Evolutionary conservation across 2,797 vertebrate species (phyloP), one percentile per base, ranked within the genome.

Genomic region (Ctenopoma kingsleyae): DNA sequence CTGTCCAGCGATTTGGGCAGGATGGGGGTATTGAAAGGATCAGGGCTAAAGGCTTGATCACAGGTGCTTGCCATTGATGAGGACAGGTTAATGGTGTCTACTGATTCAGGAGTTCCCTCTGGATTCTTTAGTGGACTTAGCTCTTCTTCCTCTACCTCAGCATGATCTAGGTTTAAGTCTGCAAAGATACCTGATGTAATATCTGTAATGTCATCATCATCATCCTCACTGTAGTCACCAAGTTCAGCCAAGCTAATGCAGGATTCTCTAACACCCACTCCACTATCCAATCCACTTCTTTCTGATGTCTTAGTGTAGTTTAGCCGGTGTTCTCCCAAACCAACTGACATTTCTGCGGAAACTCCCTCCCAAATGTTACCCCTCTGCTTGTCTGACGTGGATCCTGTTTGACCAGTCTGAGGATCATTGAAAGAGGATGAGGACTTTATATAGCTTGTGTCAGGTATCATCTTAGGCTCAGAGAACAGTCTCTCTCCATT

Each of bases 1-100:
- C 98, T 99, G 85, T 99, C 98, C 6, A 96, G 80, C 3, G 97
- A 97, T 53, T 96, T 97, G 20, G 96, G 95, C 47, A 97, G 94
- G 62, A 95, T 88, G 0, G 93, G 76, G 0, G 93, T 88, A 1
- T 82, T 59, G 65, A 95, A 96, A 12, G 85, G 84, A 71, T 94
- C 93, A 0, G 91, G 93, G 46, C 93, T 94, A 69, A 95, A 93
- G 25, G 88, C 92, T 70, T 90, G 87, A 55, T 96, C 95, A 50
- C 90, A 93, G 53, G 92, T 91, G 54, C 96, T 96, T 77, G 80
- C 71, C 32, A 85, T 91, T 0, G 95, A 96, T 44, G 95, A 95
- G 0, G 94, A 95, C 73, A 95, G 90, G 69, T 96, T 94, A 65
- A 96, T 83, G 0, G 94, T 93, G 67, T 96, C 95, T 64, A 94